Evolutionary conservation across 2,113 vertebrate species (phyloP), one percentile per base, ranked within the genome.

Genomic region (Sprattus sprattus): DNA sequence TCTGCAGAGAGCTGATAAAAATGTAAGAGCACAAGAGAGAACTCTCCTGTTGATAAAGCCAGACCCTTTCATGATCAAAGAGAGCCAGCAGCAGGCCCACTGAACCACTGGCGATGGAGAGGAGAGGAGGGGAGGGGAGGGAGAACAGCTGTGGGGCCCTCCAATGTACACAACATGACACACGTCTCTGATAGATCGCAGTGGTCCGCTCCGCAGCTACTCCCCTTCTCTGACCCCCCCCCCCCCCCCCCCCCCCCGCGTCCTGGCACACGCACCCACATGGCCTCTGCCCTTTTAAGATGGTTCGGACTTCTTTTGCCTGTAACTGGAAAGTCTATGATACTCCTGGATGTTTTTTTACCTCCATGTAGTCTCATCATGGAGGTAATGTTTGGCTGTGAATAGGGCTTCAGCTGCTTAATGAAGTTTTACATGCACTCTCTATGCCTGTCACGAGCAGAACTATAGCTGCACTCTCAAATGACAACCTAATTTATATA

Each of bases 1-100:
- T 83, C 75, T 85, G 87, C 64, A 13, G 83, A 13, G 25, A 60
- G 84, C 60, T 90, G 87, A 89, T 88, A 88, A 85, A 87, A 81
- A 49, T 57, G 85, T 52, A 25, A 32, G 64, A 85, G 88, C 83
- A 87, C 64, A 28, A 71, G 84, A 75, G 28, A 25, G 64, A 85
- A 89, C 39, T 71, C 60, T 82, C 71, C 45, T 82, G 81, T 86
- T 91, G 82, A 85, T 87, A 86, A 87, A 86, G 67, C 39, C 25
- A 81, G 44, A 6, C 45, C 84, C 52, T 64, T 82, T 84, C 60
- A 64, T n/a, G 10, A 89, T 87, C 82, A 87, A 88, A 89, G 71
- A 45, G 83, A 25, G 71, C 82, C 22, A 39, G 45, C n/a, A 60
- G 32, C 32, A 83, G 49, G 45, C 81, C 22, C 60, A 8, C 54